Conservation (phyloP, 2,888 invertebrate genomes). For the Torymus tubicola region DNA sequence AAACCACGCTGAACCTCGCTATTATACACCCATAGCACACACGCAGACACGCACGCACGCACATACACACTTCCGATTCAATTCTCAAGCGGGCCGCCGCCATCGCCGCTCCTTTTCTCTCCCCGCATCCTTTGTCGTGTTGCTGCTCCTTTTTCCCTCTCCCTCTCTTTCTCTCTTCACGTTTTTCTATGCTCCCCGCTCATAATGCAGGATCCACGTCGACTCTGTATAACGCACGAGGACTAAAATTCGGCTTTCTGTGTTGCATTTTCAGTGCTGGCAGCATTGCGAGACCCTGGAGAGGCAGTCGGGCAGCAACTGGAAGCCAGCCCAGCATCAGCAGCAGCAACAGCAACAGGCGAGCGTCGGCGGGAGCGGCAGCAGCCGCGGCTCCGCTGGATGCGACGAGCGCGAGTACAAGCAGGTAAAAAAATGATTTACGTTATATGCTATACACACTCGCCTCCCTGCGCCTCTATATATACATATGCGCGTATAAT, state of each 20-base stretch:
- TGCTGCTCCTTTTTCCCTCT: too few species aligned
- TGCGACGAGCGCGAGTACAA: conserved; percentile 70
- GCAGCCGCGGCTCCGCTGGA: conserved; percentile 60
- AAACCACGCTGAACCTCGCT: too few species aligned
- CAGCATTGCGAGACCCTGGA: conserved; percentile 72
- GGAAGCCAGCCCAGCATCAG: conserved; percentile 60
- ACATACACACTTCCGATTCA: background rate
- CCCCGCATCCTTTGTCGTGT: too few species aligned
- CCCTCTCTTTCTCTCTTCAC: too few species aligned
- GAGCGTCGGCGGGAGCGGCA: conserved; percentile 54
- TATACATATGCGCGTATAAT: background rate
- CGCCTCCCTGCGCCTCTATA: background rate
- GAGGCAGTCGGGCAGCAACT: conserved; percentile 70
- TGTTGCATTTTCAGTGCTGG: conserved; percentile 72
- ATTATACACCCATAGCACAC: too few species aligned
- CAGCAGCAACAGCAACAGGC: conserved; percentile 61
- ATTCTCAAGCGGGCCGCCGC: background rate
- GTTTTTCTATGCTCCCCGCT: too few species aligned
- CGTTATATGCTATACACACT: too few species aligned
- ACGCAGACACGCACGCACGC: too few species aligned
- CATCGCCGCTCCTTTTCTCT: background rate
- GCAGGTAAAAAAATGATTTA: conserved; percentile 66
- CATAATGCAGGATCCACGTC: too few species aligned
- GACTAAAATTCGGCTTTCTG: conserved; percentile 51
- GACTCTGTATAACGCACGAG: too few species aligned